Conservation (phyloP, 2,797 vertebrate genomes). For the Arnoldichthys spilopterus region DNA sequence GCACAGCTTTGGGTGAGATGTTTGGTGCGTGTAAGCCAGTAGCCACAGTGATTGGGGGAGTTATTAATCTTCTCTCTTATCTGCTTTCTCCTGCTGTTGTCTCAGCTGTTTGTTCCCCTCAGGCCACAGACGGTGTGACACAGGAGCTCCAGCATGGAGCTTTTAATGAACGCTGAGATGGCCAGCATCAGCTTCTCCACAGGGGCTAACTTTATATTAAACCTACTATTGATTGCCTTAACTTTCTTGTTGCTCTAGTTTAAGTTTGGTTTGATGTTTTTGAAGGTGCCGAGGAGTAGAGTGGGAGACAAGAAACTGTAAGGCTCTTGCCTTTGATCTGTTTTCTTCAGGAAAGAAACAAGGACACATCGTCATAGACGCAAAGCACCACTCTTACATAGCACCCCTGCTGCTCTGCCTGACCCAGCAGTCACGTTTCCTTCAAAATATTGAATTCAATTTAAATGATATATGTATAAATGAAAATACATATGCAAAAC, state of each 20-base stretch:
- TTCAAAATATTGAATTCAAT: background rate
- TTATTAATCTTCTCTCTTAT: constrained; percentile 49
- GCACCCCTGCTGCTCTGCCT: background rate
- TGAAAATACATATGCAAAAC: background rate
- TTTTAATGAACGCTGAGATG: constrained; percentile 61
- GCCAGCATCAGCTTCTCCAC: constrained; percentile 55
- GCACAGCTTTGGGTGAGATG: constrained; percentile 31
- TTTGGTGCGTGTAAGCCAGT: constrained; percentile 35
- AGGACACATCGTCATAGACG: background rate
- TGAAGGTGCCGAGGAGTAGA: constrained; percentile 3
- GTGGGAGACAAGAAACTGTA: background rate
- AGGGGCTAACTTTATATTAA: constrained; percentile 59
- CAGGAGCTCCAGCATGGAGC: constrained; percentile 51
- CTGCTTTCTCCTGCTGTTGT: constrained; percentile 46
- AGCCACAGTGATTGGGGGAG: constrained; percentile 22
- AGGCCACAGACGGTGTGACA: constrained; percentile 49
- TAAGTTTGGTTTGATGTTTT: constrained; percentile 14
- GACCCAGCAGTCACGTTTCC: background rate
- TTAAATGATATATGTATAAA: background rate
- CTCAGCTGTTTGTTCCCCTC: constrained; percentile 48
- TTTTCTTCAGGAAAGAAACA: constrained; percentile 14
- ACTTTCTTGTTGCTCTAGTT: constrained; percentile 36
- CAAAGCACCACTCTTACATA: background rate
- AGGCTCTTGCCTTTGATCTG: constrained; percentile 11
- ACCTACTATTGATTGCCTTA: constrained; percentile 57